phyloP scores from a whole-genome alignment of 2,888 invertebrate species.

The Atethmia centrago region DNA sequence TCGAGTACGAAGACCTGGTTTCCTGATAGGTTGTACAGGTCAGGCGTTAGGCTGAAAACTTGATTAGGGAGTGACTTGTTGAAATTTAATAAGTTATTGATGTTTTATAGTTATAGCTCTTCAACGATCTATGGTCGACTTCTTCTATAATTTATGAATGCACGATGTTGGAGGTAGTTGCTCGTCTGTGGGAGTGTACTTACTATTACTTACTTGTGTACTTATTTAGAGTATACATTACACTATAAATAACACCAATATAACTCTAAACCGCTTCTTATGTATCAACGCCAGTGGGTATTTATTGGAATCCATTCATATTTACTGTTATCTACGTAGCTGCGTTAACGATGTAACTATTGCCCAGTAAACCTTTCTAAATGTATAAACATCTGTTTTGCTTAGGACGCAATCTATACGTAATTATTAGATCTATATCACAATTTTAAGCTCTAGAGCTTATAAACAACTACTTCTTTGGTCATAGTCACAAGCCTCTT shows the following conservation, averaged over 20 bases:
- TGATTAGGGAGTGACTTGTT: slow-evolving; percentile 12
- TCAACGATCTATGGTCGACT: background rate
- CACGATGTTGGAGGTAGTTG: background rate
- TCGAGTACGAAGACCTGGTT: background rate
- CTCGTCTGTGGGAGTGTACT: background rate
- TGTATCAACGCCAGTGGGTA: slow-evolving; percentile 7
- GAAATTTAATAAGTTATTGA: background rate
- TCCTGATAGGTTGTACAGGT: background rate
- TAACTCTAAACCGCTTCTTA: background rate
- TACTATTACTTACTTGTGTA: too few relatives aligned
- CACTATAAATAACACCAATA: background rate
- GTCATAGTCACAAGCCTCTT: background rate
- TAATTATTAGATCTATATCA: too few relatives aligned
- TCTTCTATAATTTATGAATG: background rate
- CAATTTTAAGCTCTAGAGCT: too few relatives aligned
- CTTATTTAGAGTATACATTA: too few relatives aligned
- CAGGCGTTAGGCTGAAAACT: background rate
- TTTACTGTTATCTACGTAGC: slow-evolving; percentile 31
- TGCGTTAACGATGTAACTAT: slow-evolving; percentile 33
- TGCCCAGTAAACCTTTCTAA: slow-evolving; percentile 53
- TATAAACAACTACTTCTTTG: slow-evolving; percentile 3
- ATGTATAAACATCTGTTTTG: slow-evolving; percentile 48
- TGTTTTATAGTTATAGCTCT: background rate
- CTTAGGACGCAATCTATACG: slow-evolving; percentile 44
- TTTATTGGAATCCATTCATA: slow-evolving; percentile 34